Base-by-base conservation (phyloP, 2,797 vertebrate species). In the Rachycentron canadum region DNA sequence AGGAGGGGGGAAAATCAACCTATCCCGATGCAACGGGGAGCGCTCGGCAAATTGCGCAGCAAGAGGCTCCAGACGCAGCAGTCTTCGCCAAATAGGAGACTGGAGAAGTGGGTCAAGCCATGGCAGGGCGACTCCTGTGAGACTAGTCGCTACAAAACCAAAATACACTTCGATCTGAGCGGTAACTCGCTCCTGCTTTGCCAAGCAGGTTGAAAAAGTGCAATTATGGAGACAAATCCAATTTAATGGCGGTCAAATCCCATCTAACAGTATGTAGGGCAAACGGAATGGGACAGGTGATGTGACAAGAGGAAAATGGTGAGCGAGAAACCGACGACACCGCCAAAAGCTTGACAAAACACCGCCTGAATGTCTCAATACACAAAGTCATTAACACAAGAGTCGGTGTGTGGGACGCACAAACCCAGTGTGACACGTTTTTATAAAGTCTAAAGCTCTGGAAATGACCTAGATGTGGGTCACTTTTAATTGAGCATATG, bases 71-170 rank as follows among this genome's bases (percentile, higher is more conserved):
- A 87, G 85, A 89, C 85, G 67, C 88, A 88, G 89, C 71, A 79
- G 75, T 55, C 74, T 47, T 65, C 79, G 52, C 52, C 61, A 57
- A 78, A 83, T 1, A 70, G 56, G 68, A 86, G 90, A 88, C 79
- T 81, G 64, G 74, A 92, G 86, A 94, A 94, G 86, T 95, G 92
- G 93, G 94, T 95, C 94, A 95, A 90, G 78, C 76, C 85, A 56
- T 86, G 79, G 79, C 89, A 83, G 80, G 50, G 83, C 82, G 74
- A 91, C 38, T 80, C 86, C 86, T 82, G 5, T 7, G 78, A 87
- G 84, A 86, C 72, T 16, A 26, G 69, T 19, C 69, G 56, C 57
- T 13, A 17, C n/a, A 58, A 61, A 65, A 76, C 32, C 61, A 49
- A 43, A 78, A 73, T 50, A 65, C 30, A 65, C 40, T 19, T 1